Conservation (phyloP, 2,797 vertebrate species). For the Cyclura pinguis region DNA sequence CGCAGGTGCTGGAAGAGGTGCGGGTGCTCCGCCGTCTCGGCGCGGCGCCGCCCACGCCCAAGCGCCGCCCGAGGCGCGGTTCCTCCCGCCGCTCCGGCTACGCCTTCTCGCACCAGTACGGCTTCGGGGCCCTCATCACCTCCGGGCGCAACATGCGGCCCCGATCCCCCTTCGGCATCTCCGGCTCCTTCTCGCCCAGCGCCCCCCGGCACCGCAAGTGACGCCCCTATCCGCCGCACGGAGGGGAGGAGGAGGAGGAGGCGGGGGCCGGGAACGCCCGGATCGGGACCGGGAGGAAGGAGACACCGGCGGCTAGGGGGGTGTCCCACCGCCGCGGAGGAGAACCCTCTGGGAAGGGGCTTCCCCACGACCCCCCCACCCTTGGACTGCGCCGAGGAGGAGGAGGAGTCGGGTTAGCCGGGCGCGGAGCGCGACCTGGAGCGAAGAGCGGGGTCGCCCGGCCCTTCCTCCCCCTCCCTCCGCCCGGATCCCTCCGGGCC, state of each 20-base stretch:
- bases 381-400: neutral
- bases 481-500: too few species aligned
- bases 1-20: constrained; percentile 86
- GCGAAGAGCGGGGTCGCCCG: too few species aligned
- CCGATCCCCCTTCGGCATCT: constrained; percentile 65
- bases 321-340: neutral
- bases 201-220: constrained; percentile 60
- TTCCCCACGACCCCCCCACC: neutral
- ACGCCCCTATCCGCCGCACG: neutral
- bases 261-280: neutral
- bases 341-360: too few species aligned
- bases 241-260: neutral
- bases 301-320: neutral
- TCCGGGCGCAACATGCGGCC: constrained; percentile 85
- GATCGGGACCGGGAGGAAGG: neutral
- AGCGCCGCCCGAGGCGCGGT: constrained; percentile 68
- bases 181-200: constrained; percentile 55
- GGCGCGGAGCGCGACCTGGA: too few species aligned
- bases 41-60: constrained; percentile 67
- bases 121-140: constrained; percentile 92
- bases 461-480: neutral
- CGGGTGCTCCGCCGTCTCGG: constrained; percentile 74
- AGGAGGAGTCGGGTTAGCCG: neutral
- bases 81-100: constrained; percentile 90
- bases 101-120: constrained; percentile 93